Base-by-base conservation (phyloP, 2,113 vertebrate species). In the Dicrurus megarhynchus region DNA sequence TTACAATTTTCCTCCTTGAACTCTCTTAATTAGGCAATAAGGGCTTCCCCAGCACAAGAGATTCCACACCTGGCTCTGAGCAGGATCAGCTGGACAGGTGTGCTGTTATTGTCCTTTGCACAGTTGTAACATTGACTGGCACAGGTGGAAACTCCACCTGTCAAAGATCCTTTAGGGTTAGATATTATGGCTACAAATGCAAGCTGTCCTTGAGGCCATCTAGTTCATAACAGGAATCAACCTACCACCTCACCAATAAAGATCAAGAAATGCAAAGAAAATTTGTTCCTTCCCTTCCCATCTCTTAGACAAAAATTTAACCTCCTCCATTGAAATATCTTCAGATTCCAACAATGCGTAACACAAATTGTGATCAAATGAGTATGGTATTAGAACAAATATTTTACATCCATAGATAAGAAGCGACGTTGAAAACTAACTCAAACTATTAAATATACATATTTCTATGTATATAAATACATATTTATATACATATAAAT, bases 361-460 rank as follows among this genome's bases (percentile, higher is more conserved):
- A 33, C 26, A 16, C 41, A 57, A 88, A 57, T 5, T 24, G 15
- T 7, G 75, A 83, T 52, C 9, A 90, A 85, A 69, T 7, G 1
- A 89, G 55, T 4, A 12, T 12, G 3, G 9, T 63, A 46, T 63
- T 46, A 50, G 16, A 49, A 71, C 1, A 69, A n/a, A 0, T 0
- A 22, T 47, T 64, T 82, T 81, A 42, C 18, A 67, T 11, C 23
- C 52, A 16, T 21, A n/a, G 8, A 28, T 39, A 49, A 49, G 16
- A 56, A 59, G 2, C 0, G 0, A 12, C 7, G 16, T 57, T 69
- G 41, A 77, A 79, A 80, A 16, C 2, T 11, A 11, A 57, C 24
- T 86, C 35, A 50, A 61, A 37, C 11, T 44, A 23, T 18, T 59
- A 9, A n/a, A n/a, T n/a, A n/a, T n/a, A n/a, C n/a, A n/a, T n/a